phyloP scores from a whole-genome alignment of 2,113 vertebrate species.

The Microcebus lehilahytsara region DNA sequence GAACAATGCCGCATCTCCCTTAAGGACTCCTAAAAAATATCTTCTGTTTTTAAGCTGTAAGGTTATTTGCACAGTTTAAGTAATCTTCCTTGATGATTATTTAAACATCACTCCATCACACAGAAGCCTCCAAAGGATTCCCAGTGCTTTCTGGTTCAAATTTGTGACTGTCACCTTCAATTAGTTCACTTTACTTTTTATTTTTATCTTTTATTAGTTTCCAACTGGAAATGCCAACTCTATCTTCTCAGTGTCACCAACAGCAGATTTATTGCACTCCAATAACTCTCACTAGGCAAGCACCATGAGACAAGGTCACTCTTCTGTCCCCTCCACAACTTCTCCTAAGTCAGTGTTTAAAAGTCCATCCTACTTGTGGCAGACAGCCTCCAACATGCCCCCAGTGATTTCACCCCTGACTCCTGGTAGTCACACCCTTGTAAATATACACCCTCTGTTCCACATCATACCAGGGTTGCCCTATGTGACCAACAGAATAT shows the following conservation, averaged over 20 bases:
- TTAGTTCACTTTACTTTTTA: background rate
- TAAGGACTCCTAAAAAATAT: background rate
- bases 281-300: background rate
- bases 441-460: background rate
- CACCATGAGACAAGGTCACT: background rate
- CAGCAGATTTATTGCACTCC: background rate
- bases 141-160: slow-evolving; percentile 8
- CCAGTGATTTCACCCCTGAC: background rate
- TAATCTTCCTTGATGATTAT: background rate
- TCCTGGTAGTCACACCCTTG: background rate
- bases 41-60: background rate
- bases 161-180: background rate
- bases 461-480: background rate
- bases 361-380: background rate
- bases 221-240: background rate
- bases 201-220: background rate
- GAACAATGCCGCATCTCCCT: background rate
- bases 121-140: slow-evolving; percentile 14
- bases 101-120: background rate
- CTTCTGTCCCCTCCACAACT: background rate
- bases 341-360: background rate
- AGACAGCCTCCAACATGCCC: background rate
- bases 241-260: background rate
- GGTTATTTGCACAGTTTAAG: background rate
- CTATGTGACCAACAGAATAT: background rate